phyloP scores from a whole-genome alignment of 2,797 vertebrate species.

The Sebastes variabilis region DNA sequence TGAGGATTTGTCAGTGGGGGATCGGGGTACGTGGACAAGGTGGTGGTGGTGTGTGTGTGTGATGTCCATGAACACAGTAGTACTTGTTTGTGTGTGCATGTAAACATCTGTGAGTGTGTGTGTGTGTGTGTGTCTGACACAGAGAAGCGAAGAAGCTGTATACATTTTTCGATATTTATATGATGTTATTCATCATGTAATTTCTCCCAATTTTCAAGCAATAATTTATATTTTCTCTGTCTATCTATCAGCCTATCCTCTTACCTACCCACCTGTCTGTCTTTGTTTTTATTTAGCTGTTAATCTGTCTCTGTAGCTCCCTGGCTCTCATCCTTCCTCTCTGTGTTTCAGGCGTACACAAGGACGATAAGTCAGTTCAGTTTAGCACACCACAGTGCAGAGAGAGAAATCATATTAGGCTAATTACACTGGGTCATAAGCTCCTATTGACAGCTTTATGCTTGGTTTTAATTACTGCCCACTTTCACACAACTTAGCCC shows the following conservation, averaged over 20 bases:
- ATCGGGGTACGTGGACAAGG: slow-evolving; percentile 71
- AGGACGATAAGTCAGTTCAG: slow-evolving; percentile 76
- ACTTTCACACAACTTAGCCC: slow-evolving; percentile 85
- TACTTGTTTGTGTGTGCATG: not conserved
- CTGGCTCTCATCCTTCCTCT: slow-evolving; percentile 41
- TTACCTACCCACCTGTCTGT: not conserved
- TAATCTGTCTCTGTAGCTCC: slow-evolving; percentile 52
- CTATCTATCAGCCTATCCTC: not conserved
- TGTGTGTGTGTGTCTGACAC: not conserved
- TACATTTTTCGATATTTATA: not conserved
- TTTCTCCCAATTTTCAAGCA: slow-evolving; percentile 1
- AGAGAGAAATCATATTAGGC: slow-evolving; percentile 83
- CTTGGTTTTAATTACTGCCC: slow-evolving; percentile 86
- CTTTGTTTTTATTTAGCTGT: slow-evolving; percentile 47
- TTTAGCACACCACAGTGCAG: slow-evolving; percentile 68
- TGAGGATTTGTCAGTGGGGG: slow-evolving; percentile 82
- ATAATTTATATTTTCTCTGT: slow-evolving; percentile 15
- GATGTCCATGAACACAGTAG: slow-evolving; percentile 29
- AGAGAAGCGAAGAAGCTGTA: not conserved
- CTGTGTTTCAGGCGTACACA: slow-evolving; percentile 65
- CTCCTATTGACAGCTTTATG: slow-evolving; percentile 87
- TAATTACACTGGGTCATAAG: slow-evolving; percentile 84
- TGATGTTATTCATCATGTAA: slow-evolving; percentile 7
- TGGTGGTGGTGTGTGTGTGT: slow-evolving; percentile 40
- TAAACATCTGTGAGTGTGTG: slow-evolving; percentile 20